These are phyloP conservation scores for Aurelia sp. DNA, from an alignment of 30 jellyfish, hydroid and myxozoan species.

Conservation along the genomic window DNA sequence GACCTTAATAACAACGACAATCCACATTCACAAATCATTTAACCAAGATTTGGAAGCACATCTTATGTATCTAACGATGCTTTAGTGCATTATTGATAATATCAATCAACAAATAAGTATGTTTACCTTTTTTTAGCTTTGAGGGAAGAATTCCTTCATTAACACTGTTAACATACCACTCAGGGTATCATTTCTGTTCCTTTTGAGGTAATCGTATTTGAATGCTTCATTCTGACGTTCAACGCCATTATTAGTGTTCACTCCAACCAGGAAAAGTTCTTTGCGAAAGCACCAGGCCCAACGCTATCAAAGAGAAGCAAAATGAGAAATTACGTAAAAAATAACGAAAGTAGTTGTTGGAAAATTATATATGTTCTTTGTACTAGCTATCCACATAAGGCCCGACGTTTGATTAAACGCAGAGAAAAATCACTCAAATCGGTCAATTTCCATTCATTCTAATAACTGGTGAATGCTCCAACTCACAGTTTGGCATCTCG, in stretches of 20 bases:
- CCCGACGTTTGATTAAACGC: too few species aligned
- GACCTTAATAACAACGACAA: too few species aligned
- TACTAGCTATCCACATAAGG: too few species aligned
- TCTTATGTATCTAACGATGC: too few species aligned
- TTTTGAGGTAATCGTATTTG: slow-evolving; percentile 16
- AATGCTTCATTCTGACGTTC: slow-evolving; percentile 26
- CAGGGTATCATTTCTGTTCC: neutral
- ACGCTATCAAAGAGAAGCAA: neutral
- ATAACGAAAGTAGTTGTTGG: neutral
- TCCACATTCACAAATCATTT: too few species aligned
- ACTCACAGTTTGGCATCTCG: too few species aligned
- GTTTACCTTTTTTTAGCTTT: neutral
- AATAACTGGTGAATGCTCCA: too few species aligned
- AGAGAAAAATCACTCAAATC: too few species aligned
- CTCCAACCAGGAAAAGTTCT: slow-evolving; percentile 18
- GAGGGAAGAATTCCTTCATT: slow-evolving; percentile 9
- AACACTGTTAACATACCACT: slow-evolving; percentile 15
- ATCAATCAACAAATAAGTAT: too few species aligned
- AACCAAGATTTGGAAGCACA: too few species aligned
- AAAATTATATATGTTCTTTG: neutral
- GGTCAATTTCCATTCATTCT: too few species aligned
- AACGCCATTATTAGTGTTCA: slow-evolving; percentile 30
- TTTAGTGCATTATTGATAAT: too few species aligned
- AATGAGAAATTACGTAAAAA: neutral
- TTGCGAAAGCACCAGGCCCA: slow-evolving; percentile 19